Percentiles rank a stretch among this genome's conserved stretches.
Conservation (phyloP, 2,888 invertebrate species). For the Lycia hirtaria region DNA sequence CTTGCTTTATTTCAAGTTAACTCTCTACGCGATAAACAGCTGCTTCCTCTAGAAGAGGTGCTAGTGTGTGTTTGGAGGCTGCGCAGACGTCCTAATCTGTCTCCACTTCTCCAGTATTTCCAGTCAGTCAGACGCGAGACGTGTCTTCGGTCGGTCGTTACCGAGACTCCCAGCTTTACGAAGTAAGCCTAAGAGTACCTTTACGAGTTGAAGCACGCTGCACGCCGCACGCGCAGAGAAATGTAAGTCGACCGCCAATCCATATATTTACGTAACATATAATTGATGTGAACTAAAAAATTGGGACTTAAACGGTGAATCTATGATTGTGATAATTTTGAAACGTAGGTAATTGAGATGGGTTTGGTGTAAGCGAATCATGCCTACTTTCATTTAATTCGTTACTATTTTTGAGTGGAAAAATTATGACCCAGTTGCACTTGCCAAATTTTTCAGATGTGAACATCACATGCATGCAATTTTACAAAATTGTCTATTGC, state of each 20-base stretch:
- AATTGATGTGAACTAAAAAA: neutral
- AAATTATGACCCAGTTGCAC: too few relatives aligned
- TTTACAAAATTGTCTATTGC: too few relatives aligned
- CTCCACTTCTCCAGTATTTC: too few relatives aligned
- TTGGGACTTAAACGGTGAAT: neutral
- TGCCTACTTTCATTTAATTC: too few relatives aligned
- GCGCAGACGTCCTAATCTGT: neutral
- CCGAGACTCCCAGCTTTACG: neutral
- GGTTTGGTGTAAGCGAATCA: too few relatives aligned
- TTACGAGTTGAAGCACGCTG: neutral
- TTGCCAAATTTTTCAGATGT: too few relatives aligned
- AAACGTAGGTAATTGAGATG: too few relatives aligned
- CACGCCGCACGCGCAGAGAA: neutral
- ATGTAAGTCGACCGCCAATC: conserved; percentile 4
- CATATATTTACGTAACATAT: conserved; percentile 7
- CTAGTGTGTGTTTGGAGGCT: neutral
- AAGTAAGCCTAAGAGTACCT: neutral
- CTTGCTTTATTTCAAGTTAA: too few relatives aligned
- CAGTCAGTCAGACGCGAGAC: conserved; percentile 13
- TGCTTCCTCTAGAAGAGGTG: neutral
- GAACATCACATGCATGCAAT: too few relatives aligned
- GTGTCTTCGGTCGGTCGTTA: conserved; percentile 5
- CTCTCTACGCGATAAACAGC: too few relatives aligned
- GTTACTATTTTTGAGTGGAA: too few relatives aligned
- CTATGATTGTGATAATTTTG: neutral